Base-by-base conservation (phyloP, 2,113 vertebrate genomes). In the Lichenostomus cassidix region DNA sequence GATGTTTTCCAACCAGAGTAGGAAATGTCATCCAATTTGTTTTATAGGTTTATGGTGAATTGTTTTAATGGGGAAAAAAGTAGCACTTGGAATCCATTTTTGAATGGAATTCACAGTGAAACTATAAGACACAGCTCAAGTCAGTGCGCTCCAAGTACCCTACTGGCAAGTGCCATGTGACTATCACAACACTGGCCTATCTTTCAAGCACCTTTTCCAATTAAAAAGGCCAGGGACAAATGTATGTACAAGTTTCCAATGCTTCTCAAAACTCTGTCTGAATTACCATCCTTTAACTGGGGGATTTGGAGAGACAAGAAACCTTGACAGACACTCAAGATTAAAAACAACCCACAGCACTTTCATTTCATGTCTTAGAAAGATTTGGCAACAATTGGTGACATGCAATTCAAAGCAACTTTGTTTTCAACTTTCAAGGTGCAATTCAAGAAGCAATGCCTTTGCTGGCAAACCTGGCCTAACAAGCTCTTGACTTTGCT, bases 251-350 rank as follows among this genome's bases (percentile, higher is more conserved):
- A 37, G 10, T 62, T 79, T 63, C 27, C 47, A 79, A 3, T 11
- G 31, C 47, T 28, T 53, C 41, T 83, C 14, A 58, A 86, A 74
- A 62, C 10, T 42, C 39, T 68, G n/a, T 33, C 24, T 24, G 15
- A 65, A 11, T 35, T 63, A 18, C 19, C 14, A 42, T 76, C 14
- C n/a, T 77, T 60, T 86, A 83, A 67, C 1, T 58, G 31, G 2
- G 35, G 2, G 2, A 23, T 85, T 83, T 33, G 12, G 31, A 49
- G 13, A 76, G 13, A 31, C 0, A 0, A 77, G n/a, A 33, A 39
- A 7, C 12, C 2, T 47, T 47, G 27, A 25, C 31, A 79, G 31
- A 14, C 56, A 28, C 15, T 53, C 15, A 24, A 39, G 18, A 41
- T 82, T 67, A 29, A 53, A 63, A 89, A 33, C 4, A 67, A 21